Evolutionary conservation across 2,797 vertebrate genomes (phyloP).

Genomic region (Esox lucius): DNA sequence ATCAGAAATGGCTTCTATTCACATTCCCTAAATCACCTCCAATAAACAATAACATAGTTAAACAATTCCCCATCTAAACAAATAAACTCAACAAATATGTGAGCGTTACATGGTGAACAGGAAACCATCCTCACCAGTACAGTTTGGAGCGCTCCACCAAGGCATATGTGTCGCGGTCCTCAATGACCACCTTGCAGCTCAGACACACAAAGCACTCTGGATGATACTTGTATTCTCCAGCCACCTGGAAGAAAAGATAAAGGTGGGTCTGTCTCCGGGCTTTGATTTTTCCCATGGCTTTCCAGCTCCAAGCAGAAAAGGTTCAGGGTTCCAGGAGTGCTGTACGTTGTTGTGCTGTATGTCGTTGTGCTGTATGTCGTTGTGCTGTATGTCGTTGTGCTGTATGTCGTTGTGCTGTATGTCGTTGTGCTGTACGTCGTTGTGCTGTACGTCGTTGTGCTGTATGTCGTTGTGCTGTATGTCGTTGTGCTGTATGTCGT

Average conservation of each 20-base stretch:
- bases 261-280: slow-evolving; percentile 19
- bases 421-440: no score
- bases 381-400: no score
- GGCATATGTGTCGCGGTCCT: slow-evolving; percentile 91
- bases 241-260: slow-evolving; percentile 80
- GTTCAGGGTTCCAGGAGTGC: neutral
- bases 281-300: neutral
- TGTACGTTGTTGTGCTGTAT: slow-evolving; percentile 18
- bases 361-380: no score
- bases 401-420: no score
- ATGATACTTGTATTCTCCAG: slow-evolving; percentile 96
- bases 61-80: neutral
- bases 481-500: no score
- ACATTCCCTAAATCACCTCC: neutral
- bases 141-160: slow-evolving; percentile 91
- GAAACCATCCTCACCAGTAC: slow-evolving; percentile 84
- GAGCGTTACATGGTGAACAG: no score
- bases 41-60: neutral
- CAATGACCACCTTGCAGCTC: slow-evolving; percentile 95
- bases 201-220: slow-evolving; percentile 97
- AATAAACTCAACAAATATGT: neutral
- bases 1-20: neutral
- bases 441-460: no score
- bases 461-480: no score
- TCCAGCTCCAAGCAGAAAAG: neutral